Percentiles rank a stretch among this genome's conserved stretches.
phyloP scores from a whole-genome alignment of 1,140 invertebrate species.

The Drosophila tropicalis region DNA sequence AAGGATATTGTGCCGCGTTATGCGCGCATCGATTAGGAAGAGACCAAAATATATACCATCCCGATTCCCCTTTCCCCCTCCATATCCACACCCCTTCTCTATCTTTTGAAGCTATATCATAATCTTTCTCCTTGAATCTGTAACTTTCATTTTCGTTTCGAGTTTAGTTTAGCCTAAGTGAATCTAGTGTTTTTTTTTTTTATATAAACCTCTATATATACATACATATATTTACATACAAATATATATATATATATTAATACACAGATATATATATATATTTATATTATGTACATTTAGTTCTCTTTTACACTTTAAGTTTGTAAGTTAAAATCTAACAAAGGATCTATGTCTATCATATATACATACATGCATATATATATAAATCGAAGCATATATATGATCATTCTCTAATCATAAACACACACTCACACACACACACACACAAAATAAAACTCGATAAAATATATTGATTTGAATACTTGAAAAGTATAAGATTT shows the following conservation, averaged over 20 bases:
- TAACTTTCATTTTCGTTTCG: constrained; percentile 39
- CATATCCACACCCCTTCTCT: not conserved
- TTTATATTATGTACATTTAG: constrained; percentile 64
- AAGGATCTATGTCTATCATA: constrained; percentile 12
- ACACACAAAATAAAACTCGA: constrained; percentile 52
- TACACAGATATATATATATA: constrained; percentile 43
- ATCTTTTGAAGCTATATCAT: constrained; percentile 1
- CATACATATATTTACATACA: constrained; percentile 51
- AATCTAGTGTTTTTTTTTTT: constrained; percentile 64
- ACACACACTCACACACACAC: constrained; percentile 31
- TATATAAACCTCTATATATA: not conserved
- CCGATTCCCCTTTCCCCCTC: not conserved
- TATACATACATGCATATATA: constrained; percentile 30
- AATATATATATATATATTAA: constrained; percentile 22
- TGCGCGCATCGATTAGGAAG: constrained; percentile 84
- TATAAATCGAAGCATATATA: constrained; percentile 30
- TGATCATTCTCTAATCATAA: constrained; percentile 62
- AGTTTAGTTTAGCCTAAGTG: constrained; percentile 76
- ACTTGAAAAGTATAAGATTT: constrained; percentile 62
- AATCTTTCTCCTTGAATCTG: constrained; percentile 23
- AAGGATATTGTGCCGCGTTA: constrained; percentile 89
- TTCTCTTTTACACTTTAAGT: constrained; percentile 72
- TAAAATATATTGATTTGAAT: constrained; percentile 55
- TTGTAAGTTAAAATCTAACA: constrained; percentile 62
- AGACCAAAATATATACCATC: constrained; percentile 15